Conservation (phyloP, 2,113 vertebrate genomes). For the Mionectes macconnelli region DNA sequence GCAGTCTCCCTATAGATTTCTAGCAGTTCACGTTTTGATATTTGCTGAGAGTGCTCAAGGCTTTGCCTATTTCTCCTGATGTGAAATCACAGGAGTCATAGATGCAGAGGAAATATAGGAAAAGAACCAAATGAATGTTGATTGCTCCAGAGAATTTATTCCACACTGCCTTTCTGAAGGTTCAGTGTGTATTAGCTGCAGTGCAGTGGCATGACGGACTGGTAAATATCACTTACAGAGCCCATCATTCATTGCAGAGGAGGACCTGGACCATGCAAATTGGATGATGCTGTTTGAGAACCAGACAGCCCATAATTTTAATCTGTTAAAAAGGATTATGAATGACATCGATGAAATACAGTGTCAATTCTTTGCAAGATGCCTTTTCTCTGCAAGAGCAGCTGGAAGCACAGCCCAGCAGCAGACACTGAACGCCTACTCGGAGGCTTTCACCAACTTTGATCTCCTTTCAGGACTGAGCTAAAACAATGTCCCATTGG, state of each 20-base stretch:
- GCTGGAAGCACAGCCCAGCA: not conserved
- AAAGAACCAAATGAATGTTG: conserved; percentile 40
- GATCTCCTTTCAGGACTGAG: not conserved
- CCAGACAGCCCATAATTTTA: conserved; percentile 56
- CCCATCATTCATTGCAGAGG: conserved; percentile 36
- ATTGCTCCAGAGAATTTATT: conserved; percentile 51
- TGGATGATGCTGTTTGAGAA: conserved; percentile 55
- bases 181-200: conserved; percentile 30
- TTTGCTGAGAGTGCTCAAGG: conserved; percentile 13
- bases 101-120: conserved; percentile 16
- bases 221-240: conserved; percentile 37
- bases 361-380: conserved; percentile 14
- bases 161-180: conserved; percentile 6
- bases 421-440: not conserved
- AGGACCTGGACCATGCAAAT: conserved; percentile 59
- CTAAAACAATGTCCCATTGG: not conserved
- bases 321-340: conserved; percentile 44
- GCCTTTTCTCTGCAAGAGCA: conserved; percentile 5
- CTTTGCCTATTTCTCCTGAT: conserved; percentile 2
- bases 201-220: conserved; percentile 21
- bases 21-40: not conserved
- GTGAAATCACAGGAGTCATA: conserved; percentile 39
- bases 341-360: conserved; percentile 39
- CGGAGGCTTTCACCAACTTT: conserved; percentile 3
- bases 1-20: not conserved